A percentile compares a stretch with the other conserved stretches of the same genome.
Conservation (phyloP, 2,797 vertebrate species). For the Sitta carolinensis region DNA sequence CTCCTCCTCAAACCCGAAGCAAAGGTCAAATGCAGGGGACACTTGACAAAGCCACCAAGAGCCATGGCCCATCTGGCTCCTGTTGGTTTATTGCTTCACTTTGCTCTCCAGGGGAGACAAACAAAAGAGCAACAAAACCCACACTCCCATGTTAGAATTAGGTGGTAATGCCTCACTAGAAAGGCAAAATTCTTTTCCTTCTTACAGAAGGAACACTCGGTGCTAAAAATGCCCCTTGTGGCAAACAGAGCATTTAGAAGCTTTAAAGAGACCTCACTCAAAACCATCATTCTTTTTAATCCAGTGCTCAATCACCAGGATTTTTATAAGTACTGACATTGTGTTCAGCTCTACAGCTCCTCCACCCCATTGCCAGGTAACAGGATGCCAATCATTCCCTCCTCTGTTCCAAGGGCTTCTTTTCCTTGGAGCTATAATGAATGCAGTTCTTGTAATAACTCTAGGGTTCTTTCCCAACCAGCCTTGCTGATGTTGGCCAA, state of each 20-base stretch:
- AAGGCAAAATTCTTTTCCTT: neutral
- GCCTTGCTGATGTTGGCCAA: neutral
- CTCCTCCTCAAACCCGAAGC: neutral
- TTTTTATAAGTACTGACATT: neutral
- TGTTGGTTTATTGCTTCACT: neutral
- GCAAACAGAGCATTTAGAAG: neutral
- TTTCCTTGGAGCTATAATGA: neutral
- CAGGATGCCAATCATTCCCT: neutral
- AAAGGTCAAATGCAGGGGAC: neutral
- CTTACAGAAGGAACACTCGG: neutral
- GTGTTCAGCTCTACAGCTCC: neutral
- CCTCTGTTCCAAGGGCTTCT: neutral
- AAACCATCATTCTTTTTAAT: neutral
- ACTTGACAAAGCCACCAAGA: neutral
- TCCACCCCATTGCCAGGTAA: neutral
- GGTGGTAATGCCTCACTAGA: neutral
- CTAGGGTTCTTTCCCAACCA: neutral
- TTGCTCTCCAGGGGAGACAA: neutral
- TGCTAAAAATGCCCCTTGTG: neutral
- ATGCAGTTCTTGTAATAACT: neutral
- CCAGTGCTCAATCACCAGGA: neutral
- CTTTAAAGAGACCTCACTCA: neutral
- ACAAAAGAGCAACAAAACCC: neutral
- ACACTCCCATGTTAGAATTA: neutral
- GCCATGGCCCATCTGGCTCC: neutral